phyloP scores from a whole-genome alignment of 2,797 vertebrate genomes.

The Eremophila alpestris region DNA sequence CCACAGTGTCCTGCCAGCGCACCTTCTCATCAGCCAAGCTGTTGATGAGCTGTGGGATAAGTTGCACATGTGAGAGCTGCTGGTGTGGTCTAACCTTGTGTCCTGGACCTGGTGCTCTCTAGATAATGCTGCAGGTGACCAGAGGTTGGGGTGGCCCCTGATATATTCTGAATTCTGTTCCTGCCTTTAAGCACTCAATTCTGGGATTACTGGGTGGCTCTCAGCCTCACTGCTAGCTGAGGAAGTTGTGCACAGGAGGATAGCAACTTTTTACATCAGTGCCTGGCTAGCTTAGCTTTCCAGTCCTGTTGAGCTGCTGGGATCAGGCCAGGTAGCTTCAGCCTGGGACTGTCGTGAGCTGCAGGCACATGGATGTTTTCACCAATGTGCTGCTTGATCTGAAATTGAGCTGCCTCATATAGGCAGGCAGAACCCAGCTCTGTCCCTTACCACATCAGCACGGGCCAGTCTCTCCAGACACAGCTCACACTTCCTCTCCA shows the following conservation, averaged over 20 bases:
- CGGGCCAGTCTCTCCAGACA: constrained; percentile 83
- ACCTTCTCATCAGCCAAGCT: constrained; percentile 89
- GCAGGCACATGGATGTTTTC: not conserved
- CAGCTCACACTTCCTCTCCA: constrained; percentile 86
- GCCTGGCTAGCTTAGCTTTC: not conserved
- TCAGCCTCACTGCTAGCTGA: not conserved
- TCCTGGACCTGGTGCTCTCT: not conserved
- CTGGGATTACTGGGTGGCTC: not conserved
- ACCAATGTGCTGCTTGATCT: not conserved
- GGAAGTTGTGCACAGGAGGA: not conserved
- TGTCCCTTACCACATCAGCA: constrained; percentile 81
- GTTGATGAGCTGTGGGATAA: constrained; percentile 82
- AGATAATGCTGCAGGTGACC: not conserved
- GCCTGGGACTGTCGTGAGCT: not conserved
- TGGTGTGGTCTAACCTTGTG: not conserved
- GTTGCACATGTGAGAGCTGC: not conserved
- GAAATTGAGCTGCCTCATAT: not conserved
- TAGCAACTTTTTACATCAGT: not conserved
- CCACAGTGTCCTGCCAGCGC: constrained; percentile 87
- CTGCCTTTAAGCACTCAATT: not conserved
- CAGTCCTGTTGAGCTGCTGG: not conserved
- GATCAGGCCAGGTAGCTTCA: not conserved
- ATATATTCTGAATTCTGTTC: not conserved
- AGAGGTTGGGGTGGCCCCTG: not conserved
- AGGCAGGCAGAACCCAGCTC: not conserved